Percentiles rank a stretch among this genome's conserved stretches.
phyloP scores from a whole-genome alignment of 2,113 vertebrate genomes.

The Calypte anna region DNA sequence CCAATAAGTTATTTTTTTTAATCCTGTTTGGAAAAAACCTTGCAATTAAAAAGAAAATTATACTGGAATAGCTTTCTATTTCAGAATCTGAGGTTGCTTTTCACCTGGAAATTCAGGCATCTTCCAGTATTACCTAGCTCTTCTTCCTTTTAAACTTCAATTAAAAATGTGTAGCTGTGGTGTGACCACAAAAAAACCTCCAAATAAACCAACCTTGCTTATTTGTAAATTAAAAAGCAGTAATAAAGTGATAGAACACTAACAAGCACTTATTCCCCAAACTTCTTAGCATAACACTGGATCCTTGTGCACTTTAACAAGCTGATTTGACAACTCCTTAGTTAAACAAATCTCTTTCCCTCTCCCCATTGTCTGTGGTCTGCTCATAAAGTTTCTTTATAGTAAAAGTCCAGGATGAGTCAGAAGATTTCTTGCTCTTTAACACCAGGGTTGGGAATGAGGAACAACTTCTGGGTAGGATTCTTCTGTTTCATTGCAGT shows the following conservation, averaged over 20 bases:
- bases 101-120: background rate
- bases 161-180: background rate
- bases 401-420: background rate
- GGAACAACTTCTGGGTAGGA: background rate
- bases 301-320: background rate
- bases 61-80: background rate
- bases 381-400: background rate
- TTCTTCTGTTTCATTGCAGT: background rate
- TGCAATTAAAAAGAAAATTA: background rate
- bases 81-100: background rate
- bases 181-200: background rate
- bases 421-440: background rate
- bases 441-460: background rate
- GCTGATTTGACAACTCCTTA: background rate
- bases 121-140: background rate
- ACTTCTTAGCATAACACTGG: background rate
- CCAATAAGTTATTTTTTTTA: background rate
- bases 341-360: slow-evolving; percentile 12
- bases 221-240: background rate
- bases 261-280: background rate
- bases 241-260: background rate
- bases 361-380: background rate
- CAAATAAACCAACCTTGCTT: background rate
- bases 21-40: background rate
- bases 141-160: background rate